Evolutionary conservation across 2,113 vertebrate species (phyloP).

Genomic region (Procapra przewalskii): DNA sequence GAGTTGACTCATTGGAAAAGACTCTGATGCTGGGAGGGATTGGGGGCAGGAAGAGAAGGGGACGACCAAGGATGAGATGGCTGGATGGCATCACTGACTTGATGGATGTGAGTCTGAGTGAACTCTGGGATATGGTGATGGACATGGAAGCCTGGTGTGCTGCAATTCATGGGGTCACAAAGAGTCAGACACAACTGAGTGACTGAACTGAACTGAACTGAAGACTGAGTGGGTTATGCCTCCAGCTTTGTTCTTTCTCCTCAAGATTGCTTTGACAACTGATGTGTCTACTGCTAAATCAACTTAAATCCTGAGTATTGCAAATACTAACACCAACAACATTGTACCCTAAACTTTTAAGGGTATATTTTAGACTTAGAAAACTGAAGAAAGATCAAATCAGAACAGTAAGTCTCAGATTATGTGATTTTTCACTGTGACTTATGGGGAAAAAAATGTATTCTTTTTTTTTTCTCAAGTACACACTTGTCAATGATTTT

Average conservation of each 20-base stretch:
- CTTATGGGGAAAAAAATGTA: background rate
- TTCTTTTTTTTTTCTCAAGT: background rate
- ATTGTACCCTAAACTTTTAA: background rate
- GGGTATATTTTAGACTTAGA: background rate
- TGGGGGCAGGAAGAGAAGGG: no score
- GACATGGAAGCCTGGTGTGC: no score
- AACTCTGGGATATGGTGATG: no score
- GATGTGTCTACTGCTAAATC: background rate
- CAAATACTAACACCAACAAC: background rate
- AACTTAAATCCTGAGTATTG: background rate
- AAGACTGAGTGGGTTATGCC: background rate
- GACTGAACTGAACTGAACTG: no score
- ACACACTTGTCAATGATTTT: background rate
- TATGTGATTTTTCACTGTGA: background rate
- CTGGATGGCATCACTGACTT: no score
- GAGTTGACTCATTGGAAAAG: no score
- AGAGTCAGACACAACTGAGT: no score
- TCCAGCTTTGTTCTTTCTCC: background rate
- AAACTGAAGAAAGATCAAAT: background rate
- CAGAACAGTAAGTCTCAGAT: background rate
- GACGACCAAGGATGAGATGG: no score
- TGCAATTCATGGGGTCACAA: fast-evolving
- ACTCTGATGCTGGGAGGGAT: no score
- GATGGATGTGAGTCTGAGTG: no score
- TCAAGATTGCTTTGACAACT: background rate